Evolutionary conservation across 1,140 invertebrate genomes (phyloP).

Genomic region (Adelges cooleyi): DNA sequence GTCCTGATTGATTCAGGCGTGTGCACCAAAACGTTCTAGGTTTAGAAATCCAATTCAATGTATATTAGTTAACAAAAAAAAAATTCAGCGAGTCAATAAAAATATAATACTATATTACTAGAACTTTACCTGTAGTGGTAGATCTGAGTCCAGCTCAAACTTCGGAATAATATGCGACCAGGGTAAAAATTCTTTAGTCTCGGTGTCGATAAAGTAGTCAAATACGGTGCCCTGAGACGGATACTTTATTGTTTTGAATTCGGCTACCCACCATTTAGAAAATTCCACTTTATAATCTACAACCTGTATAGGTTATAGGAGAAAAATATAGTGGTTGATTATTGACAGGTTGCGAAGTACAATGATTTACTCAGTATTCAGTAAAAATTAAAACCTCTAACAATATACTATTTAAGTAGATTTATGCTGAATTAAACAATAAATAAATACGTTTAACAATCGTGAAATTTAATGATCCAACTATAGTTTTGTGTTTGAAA

Average conservation of each 20-base stretch:
- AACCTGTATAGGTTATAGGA: conserved; percentile 38
- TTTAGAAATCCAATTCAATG: neutral
- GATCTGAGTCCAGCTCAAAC: conserved; percentile 83
- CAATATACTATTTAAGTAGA: no score
- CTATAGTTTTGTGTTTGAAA: no score
- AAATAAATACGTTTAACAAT: no score
- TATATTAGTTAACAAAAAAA: no score
- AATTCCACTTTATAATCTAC: conserved; percentile 71
- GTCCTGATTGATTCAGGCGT: conserved; percentile 86
- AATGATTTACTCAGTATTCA: no score
- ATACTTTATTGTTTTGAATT: conserved; percentile 92
- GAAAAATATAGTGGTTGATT: conserved; percentile 30
- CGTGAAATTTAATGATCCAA: no score
- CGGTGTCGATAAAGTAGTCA: conserved; percentile 85
- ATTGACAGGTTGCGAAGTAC: no score
- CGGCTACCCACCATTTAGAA: conserved; percentile 93
- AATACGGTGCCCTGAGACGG: conserved; percentile 84
- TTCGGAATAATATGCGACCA: conserved; percentile 81
- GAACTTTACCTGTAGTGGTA: conserved; percentile 68
- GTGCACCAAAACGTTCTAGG: conserved; percentile 57
- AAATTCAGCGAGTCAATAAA: no score
- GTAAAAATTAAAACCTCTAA: no score
- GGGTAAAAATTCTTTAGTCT: conserved; percentile 75
- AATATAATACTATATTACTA: neutral
- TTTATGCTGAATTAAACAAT: no score